phyloP scores from a whole-genome alignment of 2,113 vertebrate species.

The Onychostruthus taczanowskii region DNA sequence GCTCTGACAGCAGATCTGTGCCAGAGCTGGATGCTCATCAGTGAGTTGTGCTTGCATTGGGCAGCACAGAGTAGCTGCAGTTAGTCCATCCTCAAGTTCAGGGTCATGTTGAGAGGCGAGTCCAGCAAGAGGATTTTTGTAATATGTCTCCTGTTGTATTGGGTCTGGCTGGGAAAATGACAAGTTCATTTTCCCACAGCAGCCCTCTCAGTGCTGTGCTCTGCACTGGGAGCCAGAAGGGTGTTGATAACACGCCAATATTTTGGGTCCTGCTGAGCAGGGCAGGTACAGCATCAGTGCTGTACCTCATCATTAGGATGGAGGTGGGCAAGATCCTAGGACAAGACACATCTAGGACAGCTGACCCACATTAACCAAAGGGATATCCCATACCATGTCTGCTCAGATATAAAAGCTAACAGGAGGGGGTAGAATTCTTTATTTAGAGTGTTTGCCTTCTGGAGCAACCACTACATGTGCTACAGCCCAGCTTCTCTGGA shows the following conservation, averaged over 20 bases:
- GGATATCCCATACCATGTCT: neutral
- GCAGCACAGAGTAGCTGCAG: neutral
- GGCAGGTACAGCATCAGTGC: rapidly evolving
- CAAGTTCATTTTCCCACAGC: neutral
- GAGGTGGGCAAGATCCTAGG: neutral
- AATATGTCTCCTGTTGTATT: neutral
- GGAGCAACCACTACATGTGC: neutral
- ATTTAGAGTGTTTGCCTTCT: neutral
- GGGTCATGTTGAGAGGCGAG: neutral
- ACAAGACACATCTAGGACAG: rapidly evolving
- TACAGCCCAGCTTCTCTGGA: neutral
- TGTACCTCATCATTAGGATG: neutral
- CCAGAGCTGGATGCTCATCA: neutral
- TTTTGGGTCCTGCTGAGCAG: neutral
- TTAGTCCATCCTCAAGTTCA: neutral
- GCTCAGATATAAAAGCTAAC: neutral
- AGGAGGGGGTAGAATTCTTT: neutral
- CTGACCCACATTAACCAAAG: neutral
- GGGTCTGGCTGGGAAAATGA: neutral
- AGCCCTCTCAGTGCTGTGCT: neutral
- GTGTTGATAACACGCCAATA: neutral
- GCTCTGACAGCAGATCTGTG: neutral
- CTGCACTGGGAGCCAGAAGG: neutral
- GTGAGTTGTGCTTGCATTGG: neutral
- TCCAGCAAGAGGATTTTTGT: neutral